phyloP scores from a whole-genome alignment of 2,888 invertebrate species.

The Punctoribates punctum region DNA sequence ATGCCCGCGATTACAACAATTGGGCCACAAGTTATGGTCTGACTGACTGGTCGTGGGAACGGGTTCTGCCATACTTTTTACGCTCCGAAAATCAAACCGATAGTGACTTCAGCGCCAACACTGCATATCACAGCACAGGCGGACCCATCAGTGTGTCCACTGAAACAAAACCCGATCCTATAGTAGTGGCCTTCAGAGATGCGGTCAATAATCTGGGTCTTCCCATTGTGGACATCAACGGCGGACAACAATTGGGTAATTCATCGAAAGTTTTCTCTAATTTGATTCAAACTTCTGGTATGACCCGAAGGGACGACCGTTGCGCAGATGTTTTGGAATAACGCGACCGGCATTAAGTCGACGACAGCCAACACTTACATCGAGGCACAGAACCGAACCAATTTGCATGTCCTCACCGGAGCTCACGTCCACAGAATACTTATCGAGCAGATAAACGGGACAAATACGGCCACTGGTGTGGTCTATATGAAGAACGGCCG shows the following conservation, averaged over 20 bases:
- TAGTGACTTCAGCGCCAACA: background rate
- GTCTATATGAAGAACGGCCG: background rate
- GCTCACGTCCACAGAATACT: conserved; percentile 20
- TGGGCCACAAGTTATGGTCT: conserved; percentile 11
- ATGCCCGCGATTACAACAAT: conserved; percentile 26
- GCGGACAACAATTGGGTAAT: background rate
- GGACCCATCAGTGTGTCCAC: conserved; percentile 17
- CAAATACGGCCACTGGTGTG: background rate
- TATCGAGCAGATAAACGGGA: background rate
- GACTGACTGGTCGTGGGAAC: background rate
- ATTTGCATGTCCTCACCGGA: conserved; percentile 6
- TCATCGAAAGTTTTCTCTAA: background rate
- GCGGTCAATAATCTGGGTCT: background rate
- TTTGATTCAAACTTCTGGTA: background rate
- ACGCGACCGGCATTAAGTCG: conserved; percentile 35
- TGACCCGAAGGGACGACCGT: conserved; percentile 13
- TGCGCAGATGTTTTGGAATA: conserved; percentile 38
- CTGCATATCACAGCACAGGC: background rate
- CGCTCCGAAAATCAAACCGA: conserved; percentile 37
- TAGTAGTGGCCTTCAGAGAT: background rate
- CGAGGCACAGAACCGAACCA: conserved; percentile 8
- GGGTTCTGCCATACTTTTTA: conserved; percentile 30
- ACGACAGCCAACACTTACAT: conserved; percentile 38
- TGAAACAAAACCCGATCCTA: conserved; percentile 12
- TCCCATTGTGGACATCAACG: conserved; percentile 31